Base-by-base conservation (phyloP, 2,113 vertebrate genomes). In the Mormyrus lacerda region DNA sequence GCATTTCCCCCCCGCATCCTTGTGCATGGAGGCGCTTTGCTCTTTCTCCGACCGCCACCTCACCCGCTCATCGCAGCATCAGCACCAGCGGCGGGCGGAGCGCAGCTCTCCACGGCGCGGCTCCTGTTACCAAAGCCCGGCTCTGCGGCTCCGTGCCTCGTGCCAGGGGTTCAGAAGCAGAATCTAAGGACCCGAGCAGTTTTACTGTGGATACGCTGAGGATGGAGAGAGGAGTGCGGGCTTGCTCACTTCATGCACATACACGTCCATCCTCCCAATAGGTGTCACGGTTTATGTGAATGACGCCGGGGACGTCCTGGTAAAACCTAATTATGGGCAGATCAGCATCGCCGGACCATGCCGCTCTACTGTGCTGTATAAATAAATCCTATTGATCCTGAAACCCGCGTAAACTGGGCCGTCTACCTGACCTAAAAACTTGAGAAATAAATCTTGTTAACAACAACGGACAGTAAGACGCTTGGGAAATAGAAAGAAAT, bases 1-100 rank as follows among this genome's bases (percentile, higher is more conserved):
- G 97, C 98, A 99, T 99, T 97, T 97, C 97, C 97, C 97, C 97
- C 96, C 96, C 98, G 97, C 98, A 99, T 99, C 97, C 97, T 99
- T 96, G 95, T 95, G 94, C 96, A 96, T 94, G 95, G 94, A 96
- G 95, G 93, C 95, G 96, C 95, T 95, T 51, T 87, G 55, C 51
- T 61, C 53, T 95, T 95, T 93, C 92, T 93, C 91, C 91, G 65
- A 89, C 90, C 91, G 91, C 92, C 89, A 90, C 88, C 87, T 89
- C 88, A 90, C 85, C 55, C 85, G 50, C 39, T 44, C 51, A 87
- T 50, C 89, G 86, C 89, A 90, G 90, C 92, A 93, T 92, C 91
- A 93, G 89, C 55, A 89, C 89, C 88, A 90, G 87, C 61, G 53
- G 50, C 42, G 31, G 84, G 47, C 83, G 35, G 65, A 21, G 19